Percentiles rank a stretch among this genome's conserved stretches.
phyloP scores from a whole-genome alignment of 2,113 vertebrate genomes.

The Athene noctua region DNA sequence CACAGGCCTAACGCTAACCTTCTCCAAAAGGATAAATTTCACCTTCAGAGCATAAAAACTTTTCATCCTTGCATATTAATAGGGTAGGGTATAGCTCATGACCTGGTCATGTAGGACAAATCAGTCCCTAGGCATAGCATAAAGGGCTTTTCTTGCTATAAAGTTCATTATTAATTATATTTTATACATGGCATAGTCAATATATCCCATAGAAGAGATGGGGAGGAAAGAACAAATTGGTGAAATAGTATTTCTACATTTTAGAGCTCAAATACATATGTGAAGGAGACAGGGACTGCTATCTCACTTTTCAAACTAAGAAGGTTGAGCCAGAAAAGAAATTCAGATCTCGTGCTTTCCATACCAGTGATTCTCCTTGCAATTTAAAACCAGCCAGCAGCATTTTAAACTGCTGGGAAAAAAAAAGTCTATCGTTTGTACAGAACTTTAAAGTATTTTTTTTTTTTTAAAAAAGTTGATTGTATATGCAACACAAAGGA shows the following conservation, averaged over 20 bases:
- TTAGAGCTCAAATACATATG: neutral
- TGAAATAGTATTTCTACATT: neutral
- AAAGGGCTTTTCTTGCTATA: conserved; percentile 17
- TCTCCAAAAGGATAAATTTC: conserved; percentile 51
- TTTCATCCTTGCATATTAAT: conserved; percentile 46
- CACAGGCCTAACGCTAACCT: conserved; percentile 40
- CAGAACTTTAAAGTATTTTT: neutral
- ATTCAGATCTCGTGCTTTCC: neutral
- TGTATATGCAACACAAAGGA: conserved; percentile 18
- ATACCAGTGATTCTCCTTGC: neutral
- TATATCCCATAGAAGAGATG: neutral
- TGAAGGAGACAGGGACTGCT: neutral
- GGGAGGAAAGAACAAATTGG: neutral
- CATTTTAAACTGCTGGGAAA: neutral
- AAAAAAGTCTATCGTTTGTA: neutral
- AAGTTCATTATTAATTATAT: conserved; percentile 16
- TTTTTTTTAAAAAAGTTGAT: neutral
- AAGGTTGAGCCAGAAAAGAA: neutral
- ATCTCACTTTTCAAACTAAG: neutral
- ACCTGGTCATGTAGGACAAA: conserved; percentile 28
- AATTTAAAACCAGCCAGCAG: neutral
- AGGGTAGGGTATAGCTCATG: neutral
- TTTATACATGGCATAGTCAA: conserved; percentile 23
- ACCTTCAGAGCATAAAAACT: conserved; percentile 24
- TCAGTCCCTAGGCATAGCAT: neutral